These are phyloP conservation scores for Melinaea menophilus DNA, from an alignment of 2,888 invertebrate genomes.

Conservation along the genomic window DNA sequence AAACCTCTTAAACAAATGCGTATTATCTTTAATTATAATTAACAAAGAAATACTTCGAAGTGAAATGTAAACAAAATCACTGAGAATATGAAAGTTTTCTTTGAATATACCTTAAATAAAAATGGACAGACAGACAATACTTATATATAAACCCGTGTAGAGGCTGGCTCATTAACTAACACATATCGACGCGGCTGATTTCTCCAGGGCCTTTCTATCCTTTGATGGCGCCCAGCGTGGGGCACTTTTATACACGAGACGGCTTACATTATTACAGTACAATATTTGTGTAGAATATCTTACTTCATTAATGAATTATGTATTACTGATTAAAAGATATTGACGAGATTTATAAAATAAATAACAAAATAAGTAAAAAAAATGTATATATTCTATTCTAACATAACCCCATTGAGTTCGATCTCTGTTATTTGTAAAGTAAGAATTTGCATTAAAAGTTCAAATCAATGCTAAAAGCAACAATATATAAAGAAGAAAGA, in stretches of 20 bases:
- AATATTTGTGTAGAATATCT: no score
- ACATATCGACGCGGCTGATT: conserved; percentile 61
- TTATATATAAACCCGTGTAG: conserved; percentile 13
- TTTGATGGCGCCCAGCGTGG: conserved; percentile 50
- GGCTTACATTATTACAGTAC: conserved; percentile 1
- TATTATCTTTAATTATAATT: no score
- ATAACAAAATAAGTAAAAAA: no score
- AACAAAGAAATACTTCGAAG: no score
- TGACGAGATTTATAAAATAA: no score
- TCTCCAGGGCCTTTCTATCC: conserved; percentile 60
- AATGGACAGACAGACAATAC: no score
- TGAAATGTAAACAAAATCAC: no score
- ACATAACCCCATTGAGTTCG: neutral
- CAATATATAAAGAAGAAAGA: conserved; percentile 25
- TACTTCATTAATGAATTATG: no score
- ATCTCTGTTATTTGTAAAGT: neutral
- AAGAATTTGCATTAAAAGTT: conserved; percentile 8
- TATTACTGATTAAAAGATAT: no score
- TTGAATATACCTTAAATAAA: no score
- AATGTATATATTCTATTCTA: no score
- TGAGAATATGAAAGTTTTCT: no score
- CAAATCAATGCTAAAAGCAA: conserved; percentile 17
- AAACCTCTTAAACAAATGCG: neutral
- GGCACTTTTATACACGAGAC: conserved; percentile 43
- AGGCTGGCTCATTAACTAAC: conserved; percentile 39